phyloP scores from a whole-genome alignment of 2,797 vertebrate species.

The Labeo calbasu region DNA sequence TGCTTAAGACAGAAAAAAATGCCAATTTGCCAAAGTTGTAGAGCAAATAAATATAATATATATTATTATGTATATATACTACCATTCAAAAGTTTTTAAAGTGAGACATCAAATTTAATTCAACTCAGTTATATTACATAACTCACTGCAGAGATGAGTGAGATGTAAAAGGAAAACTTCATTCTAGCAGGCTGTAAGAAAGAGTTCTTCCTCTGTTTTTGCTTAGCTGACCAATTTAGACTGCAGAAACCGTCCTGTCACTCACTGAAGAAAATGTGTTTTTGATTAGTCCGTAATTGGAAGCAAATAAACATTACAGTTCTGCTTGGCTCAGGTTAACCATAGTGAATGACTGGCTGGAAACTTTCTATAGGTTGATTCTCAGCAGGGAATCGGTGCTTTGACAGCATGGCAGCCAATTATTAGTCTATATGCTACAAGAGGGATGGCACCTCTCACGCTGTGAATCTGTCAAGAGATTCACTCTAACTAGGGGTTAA shows the following conservation, averaged over 20 bases:
- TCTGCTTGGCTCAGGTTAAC: conserved; percentile 23
- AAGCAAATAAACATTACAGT: conserved; percentile 19
- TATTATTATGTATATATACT: not conserved
- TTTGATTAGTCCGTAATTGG: conserved; percentile 32
- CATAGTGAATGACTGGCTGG: conserved; percentile 18
- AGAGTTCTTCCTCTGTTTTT: conserved; percentile 13
- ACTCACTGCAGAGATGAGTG: not conserved
- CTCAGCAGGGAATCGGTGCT: conserved; percentile 32
- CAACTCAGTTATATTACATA: conserved; percentile 5
- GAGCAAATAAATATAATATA: not conserved
- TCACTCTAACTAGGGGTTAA: conserved; percentile 11
- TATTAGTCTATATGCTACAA: conserved; percentile 46
- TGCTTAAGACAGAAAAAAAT: not conserved
- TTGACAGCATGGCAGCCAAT: conserved; percentile 20
- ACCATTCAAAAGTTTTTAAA: not conserved
- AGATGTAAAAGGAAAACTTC: not conserved
- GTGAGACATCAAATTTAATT: not conserved
- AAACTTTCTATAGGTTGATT: conserved; percentile 37
- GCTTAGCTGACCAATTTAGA: conserved; percentile 18
- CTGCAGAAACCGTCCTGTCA: not conserved
- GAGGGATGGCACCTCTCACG: conserved; percentile 17
- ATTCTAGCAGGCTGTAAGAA: not conserved
- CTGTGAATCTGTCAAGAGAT: not conserved
- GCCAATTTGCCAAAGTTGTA: not conserved
- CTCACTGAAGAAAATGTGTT: conserved; percentile 19